Conservation (phyloP, 1,140 invertebrate genomes). For the Pectinophora gossypiella region DNA sequence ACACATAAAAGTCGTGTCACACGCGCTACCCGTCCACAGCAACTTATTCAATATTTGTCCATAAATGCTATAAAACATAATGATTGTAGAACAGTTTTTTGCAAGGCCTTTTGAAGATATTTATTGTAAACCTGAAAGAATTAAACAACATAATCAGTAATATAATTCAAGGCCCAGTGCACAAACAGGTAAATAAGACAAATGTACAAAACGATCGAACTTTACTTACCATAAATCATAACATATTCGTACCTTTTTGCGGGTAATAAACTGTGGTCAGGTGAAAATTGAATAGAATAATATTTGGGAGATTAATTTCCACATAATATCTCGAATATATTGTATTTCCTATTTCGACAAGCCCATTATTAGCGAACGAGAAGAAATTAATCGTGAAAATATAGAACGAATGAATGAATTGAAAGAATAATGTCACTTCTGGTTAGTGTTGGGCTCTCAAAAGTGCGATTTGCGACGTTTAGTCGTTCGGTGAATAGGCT, state of each 20-base stretch:
- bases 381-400: not conserved
- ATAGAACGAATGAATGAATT: not conserved
- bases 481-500: too few relatives aligned
- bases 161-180: not conserved
- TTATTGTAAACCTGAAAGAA: conserved; percentile 32
- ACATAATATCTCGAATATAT: not conserved
- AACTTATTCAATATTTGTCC: conserved; percentile 39
- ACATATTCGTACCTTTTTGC: not conserved
- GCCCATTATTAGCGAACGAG: not conserved
- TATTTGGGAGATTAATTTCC: not conserved
- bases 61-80: conserved; percentile 64
- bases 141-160: not conserved
- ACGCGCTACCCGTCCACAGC: conserved; percentile 25
- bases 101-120: conserved; percentile 23
- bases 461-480: too few relatives aligned
- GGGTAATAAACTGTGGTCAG: not conserved
- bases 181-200: conserved; percentile 9
- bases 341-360: not conserved
- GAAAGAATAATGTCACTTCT: too few relatives aligned
- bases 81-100: conserved; percentile 38
- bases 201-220: conserved; percentile 1
- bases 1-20: conserved; percentile 45
- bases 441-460: too few relatives aligned
- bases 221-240: not conserved
- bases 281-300: not conserved